A percentile compares a stretch with the other conserved stretches of the same genome.
phyloP scores from a whole-genome alignment of 2,113 vertebrate genomes.

The Dipodomys stephensi region DNA sequence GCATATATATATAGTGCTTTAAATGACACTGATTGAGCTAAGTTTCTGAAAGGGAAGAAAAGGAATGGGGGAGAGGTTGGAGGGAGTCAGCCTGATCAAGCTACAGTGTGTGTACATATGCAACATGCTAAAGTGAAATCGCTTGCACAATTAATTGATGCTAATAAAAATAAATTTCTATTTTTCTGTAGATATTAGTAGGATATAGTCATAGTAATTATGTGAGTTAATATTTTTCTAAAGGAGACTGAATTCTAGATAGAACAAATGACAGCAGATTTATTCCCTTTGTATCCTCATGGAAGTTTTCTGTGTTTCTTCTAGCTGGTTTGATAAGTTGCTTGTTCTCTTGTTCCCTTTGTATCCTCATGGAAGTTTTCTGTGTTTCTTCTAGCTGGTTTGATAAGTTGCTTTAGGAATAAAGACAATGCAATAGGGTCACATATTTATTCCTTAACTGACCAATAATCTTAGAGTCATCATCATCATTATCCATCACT shows the following conservation, averaged over 20 bases:
- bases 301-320: neutral
- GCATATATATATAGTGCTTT: neutral
- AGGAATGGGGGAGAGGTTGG: too few relatives aligned
- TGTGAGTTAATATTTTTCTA: neutral
- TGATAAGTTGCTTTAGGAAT: conserved; percentile 23
- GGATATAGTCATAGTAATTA: neutral
- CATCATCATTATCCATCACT: neutral
- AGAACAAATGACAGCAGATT: neutral
- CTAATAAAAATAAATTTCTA: neutral
- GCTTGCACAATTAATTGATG: too few relatives aligned
- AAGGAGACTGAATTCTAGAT: neutral
- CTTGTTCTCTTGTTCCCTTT: neutral
- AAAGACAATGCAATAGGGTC: neutral
- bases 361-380: neutral
- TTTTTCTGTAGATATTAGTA: neutral
- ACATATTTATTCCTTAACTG: neutral
- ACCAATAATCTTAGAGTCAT: neutral
- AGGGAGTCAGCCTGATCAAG: too few relatives aligned
- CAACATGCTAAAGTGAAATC: too few relatives aligned
- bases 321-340: neutral
- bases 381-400: neutral
- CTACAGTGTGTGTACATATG: too few relatives aligned
- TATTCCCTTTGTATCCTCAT: accelerated
- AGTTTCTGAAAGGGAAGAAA: too few relatives aligned
- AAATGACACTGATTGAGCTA: neutral